phyloP scores from a whole-genome alignment of 2,113 vertebrate species.

The Nyctibius bracteatus region DNA sequence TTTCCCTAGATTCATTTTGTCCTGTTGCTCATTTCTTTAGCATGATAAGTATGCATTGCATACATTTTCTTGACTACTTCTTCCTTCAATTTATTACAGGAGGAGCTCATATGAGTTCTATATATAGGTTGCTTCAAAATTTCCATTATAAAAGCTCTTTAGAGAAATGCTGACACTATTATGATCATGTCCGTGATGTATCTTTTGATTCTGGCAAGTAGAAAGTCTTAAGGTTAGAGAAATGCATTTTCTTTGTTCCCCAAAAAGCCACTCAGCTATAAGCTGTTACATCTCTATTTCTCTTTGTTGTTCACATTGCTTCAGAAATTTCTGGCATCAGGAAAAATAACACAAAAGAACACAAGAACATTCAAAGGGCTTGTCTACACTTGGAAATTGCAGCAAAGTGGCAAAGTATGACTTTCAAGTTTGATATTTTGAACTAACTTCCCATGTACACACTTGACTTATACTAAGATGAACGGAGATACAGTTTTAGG shows the following conservation, averaged over 20 bases:
- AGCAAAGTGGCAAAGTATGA: neutral
- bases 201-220: constrained; percentile 2
- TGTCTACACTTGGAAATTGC: neutral
- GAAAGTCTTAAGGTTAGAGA: constrained; percentile 13
- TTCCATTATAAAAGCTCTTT: constrained; percentile 37
- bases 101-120: neutral
- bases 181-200: neutral
- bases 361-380: neutral
- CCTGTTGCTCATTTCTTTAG: neutral
- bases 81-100: constrained; percentile 8
- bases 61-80: neutral
- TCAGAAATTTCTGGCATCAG: neutral
- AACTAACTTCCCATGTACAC: neutral
- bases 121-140: constrained; percentile 9
- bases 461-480: neutral
- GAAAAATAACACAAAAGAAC: neutral
- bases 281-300: neutral
- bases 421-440: neutral
- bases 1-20: neutral
- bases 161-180: neutral
- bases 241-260: neutral
- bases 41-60: neutral
- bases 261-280: neutral
- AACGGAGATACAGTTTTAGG: neutral
- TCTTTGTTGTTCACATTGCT: neutral